Evolutionary conservation across 2,113 vertebrate species (phyloP), one percentile per base, ranked within the genome.

Genomic region (Phaetusa simplex): DNA sequence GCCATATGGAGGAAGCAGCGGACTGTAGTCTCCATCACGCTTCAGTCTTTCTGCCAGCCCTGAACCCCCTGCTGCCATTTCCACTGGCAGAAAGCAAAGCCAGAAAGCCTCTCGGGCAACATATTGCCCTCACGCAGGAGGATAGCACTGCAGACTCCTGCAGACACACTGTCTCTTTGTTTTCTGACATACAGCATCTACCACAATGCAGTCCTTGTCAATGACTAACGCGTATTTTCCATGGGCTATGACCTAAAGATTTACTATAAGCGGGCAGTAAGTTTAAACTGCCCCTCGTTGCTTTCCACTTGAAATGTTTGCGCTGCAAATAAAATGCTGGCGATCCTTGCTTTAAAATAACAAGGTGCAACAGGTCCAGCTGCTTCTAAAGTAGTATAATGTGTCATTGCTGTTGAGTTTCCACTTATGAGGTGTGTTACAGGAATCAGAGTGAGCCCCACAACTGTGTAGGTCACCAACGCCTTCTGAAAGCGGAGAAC

Each of bases 211-310:
- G 47, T 52, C 65, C 32, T 92, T 1, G 2, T 47, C 86, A 70
- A 43, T 30, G 45, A 3, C 8, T 53, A 40, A 55, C 1, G 1
- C 17, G 1, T 0, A 1, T 64, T 71, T 59, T 67, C 18, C 34
- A 2, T 9, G 17, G 80, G 36, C 56, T 70, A 14, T 0, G 0
- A 24, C 56, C 26, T 72, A 52, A 69, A 85, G 5, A 24, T 77
- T 40, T 83, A 40, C 19, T 53, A 2, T 18, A 40, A 83, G 24
- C 53, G 34, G 55, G 55, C 12, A 43, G 21, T 22, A 24, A 65
- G 11, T 29, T 40, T 30, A 52, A 79, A 24, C 12, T 19, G 24
- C 14, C 49, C 32, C 82, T 79, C 29, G 13, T 27, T 73, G n/a
- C 17, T 89, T 80, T 80, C 24, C 23, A 27, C 36, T 45, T 66